These are phyloP conservation scores for Epistrophella euchroma DNA, from an alignment of 2,888 invertebrate species.

Conservation along the genomic window DNA sequence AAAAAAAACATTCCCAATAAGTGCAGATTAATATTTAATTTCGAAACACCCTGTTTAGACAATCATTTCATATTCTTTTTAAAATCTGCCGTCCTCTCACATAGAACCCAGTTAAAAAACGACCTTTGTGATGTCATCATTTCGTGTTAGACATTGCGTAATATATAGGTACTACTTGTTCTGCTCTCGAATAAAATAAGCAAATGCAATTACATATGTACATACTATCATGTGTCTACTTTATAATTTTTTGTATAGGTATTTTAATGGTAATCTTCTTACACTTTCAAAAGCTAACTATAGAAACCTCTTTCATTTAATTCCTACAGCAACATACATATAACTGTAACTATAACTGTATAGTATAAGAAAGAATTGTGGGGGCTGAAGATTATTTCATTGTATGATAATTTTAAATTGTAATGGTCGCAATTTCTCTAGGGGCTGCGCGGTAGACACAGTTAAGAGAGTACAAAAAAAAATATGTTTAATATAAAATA, in stretches of 20 bases:
- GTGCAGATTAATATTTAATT: too few species aligned
- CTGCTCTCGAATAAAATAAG: slow-evolving; percentile 24
- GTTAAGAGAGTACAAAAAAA: slow-evolving; percentile 2
- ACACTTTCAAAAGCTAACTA: background rate
- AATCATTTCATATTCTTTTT: background rate
- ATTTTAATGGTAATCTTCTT: slow-evolving; percentile 12
- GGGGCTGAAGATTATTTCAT: slow-evolving; percentile 4
- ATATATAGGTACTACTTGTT: slow-evolving; percentile 1
- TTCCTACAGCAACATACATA: background rate
- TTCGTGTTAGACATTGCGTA: slow-evolving; percentile 32
- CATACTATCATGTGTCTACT: background rate
- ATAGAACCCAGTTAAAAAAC: background rate
- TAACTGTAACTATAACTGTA: background rate
- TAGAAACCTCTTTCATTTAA: slow-evolving; percentile 10
- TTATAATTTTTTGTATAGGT: background rate
- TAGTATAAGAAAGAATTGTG: background rate
- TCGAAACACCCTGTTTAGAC: background rate
- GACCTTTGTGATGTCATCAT: background rate
- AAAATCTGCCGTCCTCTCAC: background rate
- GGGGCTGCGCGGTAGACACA: background rate
- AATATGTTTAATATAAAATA: slow-evolving; percentile 34
- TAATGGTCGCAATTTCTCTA: slow-evolving; percentile 42
- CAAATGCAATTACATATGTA: slow-evolving; percentile 9
- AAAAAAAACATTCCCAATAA: too few species aligned
- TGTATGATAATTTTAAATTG: slow-evolving; percentile 55